These are phyloP conservation scores for Gila robusta DNA, from an alignment of 2,797 vertebrate genomes.

Conservation along the genomic window DNA sequence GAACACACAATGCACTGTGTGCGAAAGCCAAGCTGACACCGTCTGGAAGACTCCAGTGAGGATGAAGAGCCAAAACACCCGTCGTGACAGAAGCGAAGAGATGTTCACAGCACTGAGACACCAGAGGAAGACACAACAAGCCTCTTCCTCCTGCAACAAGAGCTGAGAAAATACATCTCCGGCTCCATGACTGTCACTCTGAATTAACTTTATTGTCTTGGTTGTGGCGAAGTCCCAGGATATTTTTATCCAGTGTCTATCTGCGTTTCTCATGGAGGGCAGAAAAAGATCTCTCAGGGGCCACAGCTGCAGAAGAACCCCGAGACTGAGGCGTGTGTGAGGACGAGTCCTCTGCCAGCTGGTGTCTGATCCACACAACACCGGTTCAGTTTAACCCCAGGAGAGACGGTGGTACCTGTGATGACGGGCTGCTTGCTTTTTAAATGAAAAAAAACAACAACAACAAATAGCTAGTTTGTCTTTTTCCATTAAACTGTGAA, in stretches of 20 bases:
- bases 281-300: slow-evolving; percentile 52
- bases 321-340: slow-evolving; percentile 10
- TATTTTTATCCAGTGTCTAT: slow-evolving; percentile 51
- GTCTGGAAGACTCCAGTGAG: slow-evolving; percentile 26
- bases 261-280: slow-evolving; percentile 37
- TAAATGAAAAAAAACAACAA: not conserved
- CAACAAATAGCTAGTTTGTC: not conserved
- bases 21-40: slow-evolving; percentile 35
- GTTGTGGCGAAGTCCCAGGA: slow-evolving; percentile 31
- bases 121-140: slow-evolving; percentile 28
- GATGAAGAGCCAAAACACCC: slow-evolving; percentile 4
- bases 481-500: not conserved
- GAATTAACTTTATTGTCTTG: slow-evolving; percentile 44
- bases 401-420: not conserved
- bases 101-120: slow-evolving; percentile 8
- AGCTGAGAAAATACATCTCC: slow-evolving; percentile 42
- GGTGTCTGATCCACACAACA: slow-evolving; percentile 4
- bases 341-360: slow-evolving; percentile 45
- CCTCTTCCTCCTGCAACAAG: slow-evolving; percentile 26
- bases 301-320: slow-evolving; percentile 52
- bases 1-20: not conserved
- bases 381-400: not conserved
- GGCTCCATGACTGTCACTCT: slow-evolving; percentile 43
- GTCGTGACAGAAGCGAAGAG: slow-evolving; percentile 18
- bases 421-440: not conserved